Base-by-base conservation (phyloP, 1,140 invertebrate species). In the Orius laevigatus region DNA sequence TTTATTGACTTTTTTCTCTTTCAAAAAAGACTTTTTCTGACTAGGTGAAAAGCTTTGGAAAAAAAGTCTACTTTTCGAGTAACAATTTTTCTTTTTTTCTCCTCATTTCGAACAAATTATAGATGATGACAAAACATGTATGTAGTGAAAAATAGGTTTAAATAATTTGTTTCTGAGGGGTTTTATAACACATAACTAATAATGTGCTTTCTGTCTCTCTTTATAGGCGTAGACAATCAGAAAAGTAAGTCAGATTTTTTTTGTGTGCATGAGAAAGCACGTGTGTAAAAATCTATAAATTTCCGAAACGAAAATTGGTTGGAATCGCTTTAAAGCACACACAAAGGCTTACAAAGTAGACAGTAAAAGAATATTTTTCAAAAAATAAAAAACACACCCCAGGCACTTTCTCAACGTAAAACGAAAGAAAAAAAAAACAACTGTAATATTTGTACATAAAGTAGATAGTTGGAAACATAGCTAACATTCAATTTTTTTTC, bases 171-270 rank as follows among this genome's bases (percentile, higher is more conserved):
- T n/a, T n/a, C n/a, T n/a, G n/a, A 16, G 18, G 11, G 40, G 14
- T 42, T 42, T 19, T 14, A 42, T 19, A 51, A 46, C 43, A 51
- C 19, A 16, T 19, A 31, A 52, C 50, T 52, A 52, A 52, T 52
- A 25, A 43, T 40, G 14, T 52, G 32, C 43, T 52, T 52, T 52
- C 36, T 52, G 42, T 52, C 45, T 50, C 47, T 48, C 44, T 46
- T 52, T 52, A 47, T 52, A 52, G 50, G 45, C 50, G 46, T 52
- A 52, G 50, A 48, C 50, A 47, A 52, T 47, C 50, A 34, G 50
- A 52, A 48, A 52, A 52, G 50, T 52, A 52, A 52, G 50, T 52
- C 19, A 35, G 20, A 45, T 16, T n/a, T 39, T 25, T 16, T 34
- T 34, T 36, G 20, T 40, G 40, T 45, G 42, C 41, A 44, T 50